Evolutionary conservation across 2,888 invertebrate genomes (phyloP), one percentile per base, ranked within the genome.

Genomic region (Heliconius erato): DNA sequence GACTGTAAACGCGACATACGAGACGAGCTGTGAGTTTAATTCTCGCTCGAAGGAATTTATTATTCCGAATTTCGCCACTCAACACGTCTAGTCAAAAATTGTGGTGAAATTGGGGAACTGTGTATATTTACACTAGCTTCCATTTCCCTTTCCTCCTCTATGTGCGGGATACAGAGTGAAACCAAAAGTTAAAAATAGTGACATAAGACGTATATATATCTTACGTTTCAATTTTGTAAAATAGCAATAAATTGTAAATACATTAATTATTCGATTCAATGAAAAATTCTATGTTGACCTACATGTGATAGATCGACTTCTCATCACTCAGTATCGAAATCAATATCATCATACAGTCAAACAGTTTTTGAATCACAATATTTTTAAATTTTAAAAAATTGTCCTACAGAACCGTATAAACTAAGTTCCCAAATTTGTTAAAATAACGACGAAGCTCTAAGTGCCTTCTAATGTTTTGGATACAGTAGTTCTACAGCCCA

Each of bases 391-490:
- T 78, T 44, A 16, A 32, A 65, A 63, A 69, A 54, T 19, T 78
- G 0, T 23, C 71, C 11, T 40, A 35, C 11, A 23, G 71, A 32
- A 23, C 32, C 19, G 12, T 32, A 12, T 2, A n/a, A 32, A 63
- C 63, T n/a, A n/a, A 63, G 76, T 40, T 40, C n/a, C 32, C 23
- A n/a, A 49, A n/a, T 76, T 82, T 44, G 79, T 28, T 69, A 72
- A 68, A 71, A 59, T 76, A 59, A 77, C 26, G 69, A 32, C 78
- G 74, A 32, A 59, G 68, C 68, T 65, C 74, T 83, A 82, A 85
- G 85, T 82, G 84, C 81, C 79, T 84, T 84, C 79, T 84, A 83
- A 80, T 83, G 85, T 84, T 81, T 68, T 72, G 74, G 79, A 79
- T 81, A 83, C 83, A 68, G 79, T 83, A 81, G 80, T 78, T 81